phyloP scores from a whole-genome alignment of 2,113 vertebrate genomes.

The Tinamus guttatus region DNA sequence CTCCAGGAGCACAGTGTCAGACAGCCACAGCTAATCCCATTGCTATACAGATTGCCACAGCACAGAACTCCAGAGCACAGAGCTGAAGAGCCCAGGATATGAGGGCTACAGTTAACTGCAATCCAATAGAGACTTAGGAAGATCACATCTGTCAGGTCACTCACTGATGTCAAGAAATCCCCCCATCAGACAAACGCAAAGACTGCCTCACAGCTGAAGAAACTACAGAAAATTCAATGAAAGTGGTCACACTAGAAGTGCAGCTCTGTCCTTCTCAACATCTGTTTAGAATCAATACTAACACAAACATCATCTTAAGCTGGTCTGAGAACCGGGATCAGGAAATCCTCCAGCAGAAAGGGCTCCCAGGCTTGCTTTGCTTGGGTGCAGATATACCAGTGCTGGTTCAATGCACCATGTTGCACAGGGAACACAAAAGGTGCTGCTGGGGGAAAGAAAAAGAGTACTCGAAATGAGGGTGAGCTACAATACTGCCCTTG shows the following conservation, averaged over 20 bases:
- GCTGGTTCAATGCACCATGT: too few species aligned
- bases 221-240: background rate
- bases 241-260: accelerated
- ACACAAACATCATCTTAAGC: background rate
- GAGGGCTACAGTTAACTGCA: background rate
- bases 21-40: background rate
- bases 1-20: background rate
- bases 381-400: too few species aligned
- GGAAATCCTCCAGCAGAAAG: background rate
- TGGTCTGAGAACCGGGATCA: background rate
- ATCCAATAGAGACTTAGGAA: background rate
- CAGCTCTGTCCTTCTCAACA: background rate
- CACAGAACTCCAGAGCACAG: background rate
- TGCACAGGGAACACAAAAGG: accelerated
- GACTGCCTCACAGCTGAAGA: background rate
- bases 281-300: background rate
- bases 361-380: background rate
- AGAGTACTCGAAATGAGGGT: accelerated
- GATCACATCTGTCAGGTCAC: background rate
- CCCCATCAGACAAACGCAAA: background rate
- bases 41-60: background rate
- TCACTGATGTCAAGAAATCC: accelerated
- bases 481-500: background rate
- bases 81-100: background rate
- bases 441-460: background rate